Evolutionary conservation across 2,797 vertebrate genomes (phyloP).

Genomic region (Sardinella longiceps): DNA sequence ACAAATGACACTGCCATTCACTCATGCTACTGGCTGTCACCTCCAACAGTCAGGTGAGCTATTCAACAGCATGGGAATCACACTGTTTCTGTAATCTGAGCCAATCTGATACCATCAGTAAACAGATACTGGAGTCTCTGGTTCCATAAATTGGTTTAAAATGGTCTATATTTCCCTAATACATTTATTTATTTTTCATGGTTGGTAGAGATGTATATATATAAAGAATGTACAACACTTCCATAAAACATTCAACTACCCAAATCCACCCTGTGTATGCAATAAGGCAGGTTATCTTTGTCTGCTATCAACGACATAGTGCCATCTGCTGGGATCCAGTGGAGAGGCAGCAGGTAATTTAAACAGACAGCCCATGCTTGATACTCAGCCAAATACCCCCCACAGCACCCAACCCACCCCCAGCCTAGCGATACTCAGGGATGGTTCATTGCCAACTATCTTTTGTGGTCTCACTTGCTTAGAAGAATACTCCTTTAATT

Average conservation of each 20-base stretch:
- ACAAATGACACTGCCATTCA: neutral
- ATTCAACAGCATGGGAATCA: neutral
- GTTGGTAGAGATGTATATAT: neutral
- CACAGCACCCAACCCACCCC: neutral
- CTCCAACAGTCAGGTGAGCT: neutral
- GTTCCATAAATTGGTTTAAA: too few species aligned
- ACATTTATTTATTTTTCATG: neutral
- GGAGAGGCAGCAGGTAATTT: slow-evolving; percentile 43
- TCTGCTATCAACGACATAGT: slow-evolving; percentile 50
- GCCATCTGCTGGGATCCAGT: slow-evolving; percentile 55
- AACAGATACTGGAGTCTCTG: neutral
- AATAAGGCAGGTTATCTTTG: neutral
- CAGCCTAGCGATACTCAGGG: neutral
- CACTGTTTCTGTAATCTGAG: neutral
- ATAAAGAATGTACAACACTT: neutral
- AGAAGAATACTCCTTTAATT: neutral
- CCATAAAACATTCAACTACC: neutral
- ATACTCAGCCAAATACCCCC: slow-evolving; percentile 32
- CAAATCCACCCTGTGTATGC: neutral
- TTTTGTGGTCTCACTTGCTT: neutral
- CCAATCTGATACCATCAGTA: neutral
- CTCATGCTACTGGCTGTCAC: neutral
- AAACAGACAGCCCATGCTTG: slow-evolving; percentile 36
- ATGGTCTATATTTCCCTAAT: too few species aligned
- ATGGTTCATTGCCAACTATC: neutral